Evolutionary conservation across 2,797 vertebrate genomes (phyloP), one percentile per base, ranked within the genome.

Genomic region (Echeneis naucrates): DNA sequence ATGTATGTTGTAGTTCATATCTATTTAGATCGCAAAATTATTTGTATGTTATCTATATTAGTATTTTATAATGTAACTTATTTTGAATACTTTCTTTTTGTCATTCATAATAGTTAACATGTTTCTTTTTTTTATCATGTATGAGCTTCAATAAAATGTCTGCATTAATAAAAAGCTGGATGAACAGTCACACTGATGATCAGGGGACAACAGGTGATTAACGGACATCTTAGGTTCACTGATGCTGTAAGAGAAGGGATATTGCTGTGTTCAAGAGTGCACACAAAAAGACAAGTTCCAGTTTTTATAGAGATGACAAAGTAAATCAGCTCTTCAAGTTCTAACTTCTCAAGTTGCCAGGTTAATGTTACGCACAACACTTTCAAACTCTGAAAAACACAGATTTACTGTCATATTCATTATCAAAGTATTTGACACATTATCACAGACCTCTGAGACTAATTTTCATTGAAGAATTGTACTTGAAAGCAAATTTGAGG

Each of bases 231-330:
- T 40, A 75, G 40, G 57, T 7, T 47, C 47, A 47, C 8, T n/a
- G 44, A 9, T 45, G 19, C 47, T 24, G 21, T 24, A 50, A 60
- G 42, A 62, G 48, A 42, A 51, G 60, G 27, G 30, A 12, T 12
- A 1, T 13, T 13, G 75, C 45, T 77, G 77, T 54, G 2, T 78
- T 84, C 57, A 8, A 55, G 21, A 57, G 27, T 58, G 0, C 13
- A 54, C 50, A 47, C 17, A 68, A 52, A 60, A 57, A 47, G 4
- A 47, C 21, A 70, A 50, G 47, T 74, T 62, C 17, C 16, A 17
- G 5, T 60, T 64, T 51, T 13, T 33, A 8, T 7, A 2, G 45
- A 47, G 45, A 19, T 13, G 45, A 47, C 23, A 13, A 24, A 24
- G 47, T 47, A 48, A 12, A 50, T 50, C 12, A 50, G 13, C 12